phyloP scores from a whole-genome alignment of 2,888 invertebrate genomes.

The Teleiodes luculella region DNA sequence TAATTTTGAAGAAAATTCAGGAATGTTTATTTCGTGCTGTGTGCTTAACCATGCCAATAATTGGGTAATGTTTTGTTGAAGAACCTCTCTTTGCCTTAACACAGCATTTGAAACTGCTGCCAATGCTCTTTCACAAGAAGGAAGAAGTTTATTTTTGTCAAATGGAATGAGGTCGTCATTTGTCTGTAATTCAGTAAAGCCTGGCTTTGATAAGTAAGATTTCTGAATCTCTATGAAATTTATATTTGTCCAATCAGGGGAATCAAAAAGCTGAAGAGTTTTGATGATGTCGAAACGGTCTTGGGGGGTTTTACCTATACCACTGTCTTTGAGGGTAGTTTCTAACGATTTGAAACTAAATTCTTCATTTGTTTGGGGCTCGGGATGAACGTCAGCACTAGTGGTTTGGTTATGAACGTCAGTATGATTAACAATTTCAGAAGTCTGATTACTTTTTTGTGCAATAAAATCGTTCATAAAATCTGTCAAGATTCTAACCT shows the following conservation, averaged over 20 bases:
- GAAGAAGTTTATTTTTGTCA: slow-evolving; percentile 1
- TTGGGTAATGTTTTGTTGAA: not conserved
- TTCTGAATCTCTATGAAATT: slow-evolving; percentile 4
- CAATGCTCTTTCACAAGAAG: not conserved
- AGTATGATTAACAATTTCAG: too few relatives aligned
- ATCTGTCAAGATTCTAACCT: not conserved
- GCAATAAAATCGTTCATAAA: not conserved
- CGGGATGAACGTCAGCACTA: too few relatives aligned
- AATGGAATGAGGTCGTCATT: slow-evolving; percentile 7
- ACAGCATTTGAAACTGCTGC: slow-evolving; percentile 1
- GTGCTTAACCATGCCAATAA: not conserved
- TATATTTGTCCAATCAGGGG: slow-evolving; percentile 6
- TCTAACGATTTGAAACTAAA: not conserved
- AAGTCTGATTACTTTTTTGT: too few relatives aligned
- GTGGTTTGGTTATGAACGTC: too few relatives aligned
- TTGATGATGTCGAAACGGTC: not conserved
- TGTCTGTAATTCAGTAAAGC: not conserved
- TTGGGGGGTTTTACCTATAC: not conserved
- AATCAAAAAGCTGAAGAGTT: not conserved
- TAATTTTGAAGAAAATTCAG: too few relatives aligned
- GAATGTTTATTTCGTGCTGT: not conserved
- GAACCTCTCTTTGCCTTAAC: not conserved
- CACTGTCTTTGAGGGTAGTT: slow-evolving; percentile 3
- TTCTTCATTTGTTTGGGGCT: not conserved
- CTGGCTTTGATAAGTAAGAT: slow-evolving; percentile 1